Evolutionary conservation across 2,113 vertebrate genomes (phyloP).

Genomic region (Neoarius graeffei): DNA sequence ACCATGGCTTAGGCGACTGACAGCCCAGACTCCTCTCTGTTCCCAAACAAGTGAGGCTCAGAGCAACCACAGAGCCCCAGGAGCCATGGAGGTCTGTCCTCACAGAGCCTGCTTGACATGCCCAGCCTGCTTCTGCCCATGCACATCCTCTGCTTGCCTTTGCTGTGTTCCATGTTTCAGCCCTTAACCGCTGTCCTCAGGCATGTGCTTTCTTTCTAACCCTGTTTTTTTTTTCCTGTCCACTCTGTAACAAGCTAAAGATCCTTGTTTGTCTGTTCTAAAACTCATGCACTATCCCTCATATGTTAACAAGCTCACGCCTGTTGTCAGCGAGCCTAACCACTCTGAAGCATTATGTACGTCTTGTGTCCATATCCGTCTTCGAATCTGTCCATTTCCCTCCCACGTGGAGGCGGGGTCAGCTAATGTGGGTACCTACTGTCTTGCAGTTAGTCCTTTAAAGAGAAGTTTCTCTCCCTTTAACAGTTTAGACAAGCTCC

Average conservation of each 20-base stretch:
- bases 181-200: constrained; percentile 19
- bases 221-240: neutral
- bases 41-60: constrained; percentile 13
- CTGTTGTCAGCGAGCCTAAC: constrained; percentile 59
- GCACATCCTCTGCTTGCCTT: constrained; percentile 48
- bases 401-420: constrained; percentile 52
- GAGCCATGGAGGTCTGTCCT: constrained; percentile 93
- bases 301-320: constrained; percentile 62
- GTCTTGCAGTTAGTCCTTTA: constrained; percentile 51
- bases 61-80: constrained; percentile 65
- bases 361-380: constrained; percentile 49
- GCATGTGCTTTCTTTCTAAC: constrained; percentile 44
- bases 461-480: constrained; percentile 16
- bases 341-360: constrained; percentile 48
- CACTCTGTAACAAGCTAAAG: constrained; percentile 15
- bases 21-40: constrained; percentile 28
- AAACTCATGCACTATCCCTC: constrained; percentile 21
- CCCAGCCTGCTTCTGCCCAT: constrained; percentile 52
- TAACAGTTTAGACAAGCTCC: constrained; percentile 48
- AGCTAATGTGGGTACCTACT: constrained; percentile 54
- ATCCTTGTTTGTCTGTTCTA: constrained; percentile 49
- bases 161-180: constrained; percentile 39
- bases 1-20: constrained; percentile 65
- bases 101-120: constrained; percentile 88
- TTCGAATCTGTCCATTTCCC: constrained; percentile 65